Percentiles rank a stretch among this genome's conserved stretches.
Conservation (phyloP, 2,888 invertebrate species). For the Pilophorus perplexus region DNA sequence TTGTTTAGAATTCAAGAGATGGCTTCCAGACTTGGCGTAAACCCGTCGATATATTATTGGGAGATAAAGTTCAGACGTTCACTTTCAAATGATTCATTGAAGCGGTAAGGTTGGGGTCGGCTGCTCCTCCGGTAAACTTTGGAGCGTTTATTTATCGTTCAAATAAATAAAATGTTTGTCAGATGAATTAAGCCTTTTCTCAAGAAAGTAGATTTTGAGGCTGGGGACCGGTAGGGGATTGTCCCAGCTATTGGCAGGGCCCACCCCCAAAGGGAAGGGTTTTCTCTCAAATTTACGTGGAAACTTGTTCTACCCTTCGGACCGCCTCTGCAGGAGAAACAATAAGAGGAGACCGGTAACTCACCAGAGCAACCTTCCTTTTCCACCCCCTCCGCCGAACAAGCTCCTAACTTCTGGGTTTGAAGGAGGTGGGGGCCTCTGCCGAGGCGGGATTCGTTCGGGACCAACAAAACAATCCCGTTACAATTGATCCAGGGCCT, state of each 20-base stretch:
- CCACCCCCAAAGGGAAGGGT: not conserved
- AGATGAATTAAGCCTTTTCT: conserved; percentile 29
- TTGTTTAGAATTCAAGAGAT: too few species aligned
- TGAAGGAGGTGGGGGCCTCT: conserved; percentile 12
- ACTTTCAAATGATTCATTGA: conserved; percentile 17
- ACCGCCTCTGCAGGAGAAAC: conserved; percentile 26
- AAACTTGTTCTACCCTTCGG: conserved; percentile 33
- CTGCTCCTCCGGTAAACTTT: not conserved
- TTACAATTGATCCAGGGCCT: conserved; percentile 42
- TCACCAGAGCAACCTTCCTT: conserved; percentile 2
- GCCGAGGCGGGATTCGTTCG: conserved; percentile 4
- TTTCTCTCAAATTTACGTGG: conserved; percentile 36
- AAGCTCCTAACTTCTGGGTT: not conserved
- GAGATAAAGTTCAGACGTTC: conserved; percentile 24
- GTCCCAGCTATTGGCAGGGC: not conserved
- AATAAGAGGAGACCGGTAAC: conserved; percentile 39
- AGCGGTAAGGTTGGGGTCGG: not conserved
- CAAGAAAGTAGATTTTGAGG: conserved; percentile 6
- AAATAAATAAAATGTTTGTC: conserved; percentile 28
- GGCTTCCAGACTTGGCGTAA: too few species aligned
- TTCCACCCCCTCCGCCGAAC: not conserved
- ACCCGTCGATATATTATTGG: too few species aligned
- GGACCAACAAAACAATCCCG: conserved; percentile 43
- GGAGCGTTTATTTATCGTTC: conserved; percentile 16
- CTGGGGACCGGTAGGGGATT: not conserved